Conservation (phyloP, 2,797 vertebrate genomes). For the Bufotes viridis region DNA sequence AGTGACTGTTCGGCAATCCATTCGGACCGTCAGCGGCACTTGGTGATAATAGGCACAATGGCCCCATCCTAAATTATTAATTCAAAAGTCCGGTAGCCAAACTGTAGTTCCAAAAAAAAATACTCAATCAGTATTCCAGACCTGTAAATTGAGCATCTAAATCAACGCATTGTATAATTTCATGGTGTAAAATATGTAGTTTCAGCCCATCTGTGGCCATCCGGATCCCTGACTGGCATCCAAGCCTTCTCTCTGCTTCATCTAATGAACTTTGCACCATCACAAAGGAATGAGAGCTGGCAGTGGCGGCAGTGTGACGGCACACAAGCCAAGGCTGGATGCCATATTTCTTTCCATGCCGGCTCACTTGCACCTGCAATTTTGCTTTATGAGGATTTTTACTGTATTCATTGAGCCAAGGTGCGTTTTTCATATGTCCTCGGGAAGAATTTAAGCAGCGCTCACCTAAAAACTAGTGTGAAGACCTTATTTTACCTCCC, state of each 20-base stretch:
- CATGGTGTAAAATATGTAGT: background rate
- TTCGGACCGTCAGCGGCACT: background rate
- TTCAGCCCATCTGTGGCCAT: constrained; percentile 2
- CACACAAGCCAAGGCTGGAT: constrained; percentile 32
- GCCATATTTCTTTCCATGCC: constrained; percentile 35
- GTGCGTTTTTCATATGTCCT: constrained; percentile 40
- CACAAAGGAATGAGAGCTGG: constrained; percentile 46
- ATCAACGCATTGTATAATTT: background rate
- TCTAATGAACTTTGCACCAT: constrained; percentile 10
- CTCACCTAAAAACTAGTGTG: constrained; percentile 6
- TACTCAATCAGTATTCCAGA: background rate
- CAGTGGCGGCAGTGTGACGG: background rate
- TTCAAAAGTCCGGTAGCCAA: background rate
- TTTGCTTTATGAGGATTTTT: constrained; percentile 43
- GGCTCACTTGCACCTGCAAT: constrained; percentile 49
- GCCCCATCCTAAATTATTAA: background rate
- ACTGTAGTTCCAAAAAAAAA: background rate
- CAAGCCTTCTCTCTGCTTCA: background rate
- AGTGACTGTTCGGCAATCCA: background rate
- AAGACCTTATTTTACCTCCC: background rate
- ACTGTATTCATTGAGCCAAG: constrained; percentile 20
- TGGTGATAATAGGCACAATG: background rate
- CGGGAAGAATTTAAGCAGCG: constrained; percentile 8
- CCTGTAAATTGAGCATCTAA: background rate
- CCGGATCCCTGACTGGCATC: background rate